Percentiles rank a stretch among this genome's conserved stretches.
Evolutionary conservation across 1,140 invertebrate genomes (phyloP).

Genomic region (Acromyrmex heyeri): DNA sequence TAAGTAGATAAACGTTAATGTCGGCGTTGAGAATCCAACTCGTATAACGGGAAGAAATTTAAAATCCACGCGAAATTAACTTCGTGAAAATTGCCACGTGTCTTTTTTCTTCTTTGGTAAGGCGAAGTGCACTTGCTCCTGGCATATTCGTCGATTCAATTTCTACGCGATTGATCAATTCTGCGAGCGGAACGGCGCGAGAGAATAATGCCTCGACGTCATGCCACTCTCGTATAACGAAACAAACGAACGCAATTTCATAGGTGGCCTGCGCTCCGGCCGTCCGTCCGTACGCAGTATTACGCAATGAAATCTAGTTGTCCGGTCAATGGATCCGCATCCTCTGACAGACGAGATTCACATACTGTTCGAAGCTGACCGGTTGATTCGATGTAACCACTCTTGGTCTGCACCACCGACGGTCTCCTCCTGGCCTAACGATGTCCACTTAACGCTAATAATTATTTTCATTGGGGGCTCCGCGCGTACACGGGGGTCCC

Average conservation of each 20-base stretch:
- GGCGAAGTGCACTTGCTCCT: slow-evolving; percentile 1
- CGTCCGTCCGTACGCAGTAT: slow-evolving; percentile 72
- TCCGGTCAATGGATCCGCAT: slow-evolving; percentile 86
- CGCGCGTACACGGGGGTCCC: slow-evolving; percentile 76
- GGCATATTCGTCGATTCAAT: slow-evolving; percentile 56
- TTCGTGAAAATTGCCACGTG: not conserved
- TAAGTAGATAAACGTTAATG: not conserved
- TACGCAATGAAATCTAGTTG: slow-evolving; percentile 86
- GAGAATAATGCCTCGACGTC: slow-evolving; percentile 54
- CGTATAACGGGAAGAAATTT: not conserved
- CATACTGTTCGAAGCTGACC: slow-evolving; percentile 65
- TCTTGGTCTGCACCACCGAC: slow-evolving; percentile 84
- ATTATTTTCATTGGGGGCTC: slow-evolving; percentile 86
- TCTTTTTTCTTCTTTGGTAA: not conserved
- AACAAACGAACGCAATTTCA: slow-evolving; percentile 65
- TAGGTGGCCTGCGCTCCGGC: slow-evolving; percentile 43
- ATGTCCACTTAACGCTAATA: slow-evolving; percentile 86
- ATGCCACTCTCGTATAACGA: slow-evolving; percentile 61
- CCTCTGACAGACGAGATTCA: slow-evolving; percentile 81
- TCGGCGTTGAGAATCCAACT: not conserved
- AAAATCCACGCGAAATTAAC: not conserved
- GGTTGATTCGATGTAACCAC: slow-evolving; percentile 82
- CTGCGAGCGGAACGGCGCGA: slow-evolving; percentile 40
- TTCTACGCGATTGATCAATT: slow-evolving; percentile 58
- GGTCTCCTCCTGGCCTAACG: slow-evolving; percentile 80